A percentile compares a stretch with the other conserved stretches of the same genome.
Conservation (phyloP, 1,140 invertebrate genomes). For the Brachionus manjavacas region DNA sequence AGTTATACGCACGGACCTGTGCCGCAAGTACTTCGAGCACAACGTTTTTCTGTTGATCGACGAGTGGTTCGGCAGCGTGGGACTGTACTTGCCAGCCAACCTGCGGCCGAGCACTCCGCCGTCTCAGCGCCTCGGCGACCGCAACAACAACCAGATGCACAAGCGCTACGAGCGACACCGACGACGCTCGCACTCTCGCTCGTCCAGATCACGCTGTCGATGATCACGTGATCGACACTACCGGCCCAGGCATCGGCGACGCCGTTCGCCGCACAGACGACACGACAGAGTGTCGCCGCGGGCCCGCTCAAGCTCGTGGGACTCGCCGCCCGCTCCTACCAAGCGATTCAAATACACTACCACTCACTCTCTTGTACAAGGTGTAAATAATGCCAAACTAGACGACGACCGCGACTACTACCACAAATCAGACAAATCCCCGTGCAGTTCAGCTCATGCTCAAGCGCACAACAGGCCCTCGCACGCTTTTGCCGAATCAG, state of each 20-base stretch:
- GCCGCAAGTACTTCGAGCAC: conserved; percentile 87
- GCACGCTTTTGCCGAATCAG: too few relatives aligned
- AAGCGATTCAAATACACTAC: neutral
- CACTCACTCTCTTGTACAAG: too few relatives aligned
- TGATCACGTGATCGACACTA: neutral
- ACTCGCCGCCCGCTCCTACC: neutral
- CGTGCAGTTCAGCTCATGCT: too few relatives aligned
- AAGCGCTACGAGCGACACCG: conserved; percentile 34
- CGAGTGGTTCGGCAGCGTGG: conserved; percentile 49
- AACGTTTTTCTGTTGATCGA: conserved; percentile 70
- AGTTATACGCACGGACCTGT: conserved; percentile 81
- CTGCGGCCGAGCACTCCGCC: neutral
- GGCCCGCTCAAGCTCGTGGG: neutral
- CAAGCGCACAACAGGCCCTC: too few relatives aligned
- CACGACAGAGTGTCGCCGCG: neutral
- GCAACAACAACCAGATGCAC: conserved; percentile 48
- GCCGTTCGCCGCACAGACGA: neutral
- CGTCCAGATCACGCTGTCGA: neutral
- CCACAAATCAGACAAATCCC: too few relatives aligned
- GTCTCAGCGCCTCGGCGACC: conserved; percentile 50
- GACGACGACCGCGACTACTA: too few relatives aligned
- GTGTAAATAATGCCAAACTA: neutral
- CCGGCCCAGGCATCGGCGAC: neutral
- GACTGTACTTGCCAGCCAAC: neutral
- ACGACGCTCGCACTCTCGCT: conserved; percentile 20